Evolutionary conservation across 2,888 invertebrate genomes (phyloP), one percentile per base, ranked within the genome.

Genomic region (Amphipyra tragopoginis): DNA sequence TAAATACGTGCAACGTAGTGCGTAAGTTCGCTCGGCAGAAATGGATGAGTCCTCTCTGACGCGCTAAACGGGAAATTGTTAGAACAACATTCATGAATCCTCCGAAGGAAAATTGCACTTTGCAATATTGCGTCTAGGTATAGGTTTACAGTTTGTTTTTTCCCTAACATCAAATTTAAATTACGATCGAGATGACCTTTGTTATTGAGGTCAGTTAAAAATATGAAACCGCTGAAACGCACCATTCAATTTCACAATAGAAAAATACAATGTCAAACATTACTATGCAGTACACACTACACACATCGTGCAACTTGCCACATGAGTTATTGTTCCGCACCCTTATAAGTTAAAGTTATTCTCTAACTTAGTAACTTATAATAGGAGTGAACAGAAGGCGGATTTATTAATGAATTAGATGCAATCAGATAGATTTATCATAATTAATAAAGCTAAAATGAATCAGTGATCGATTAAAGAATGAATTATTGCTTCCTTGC

Each of bases 401-500:
- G 47, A 52, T 64, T 70, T 55, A 48, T 33, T 36, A 70, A 64
- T 40, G 11, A 64, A 48, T 38, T 33, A 40, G 44, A 55, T 52
- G 43, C 39, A 54, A 54, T 45, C 45, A 9, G 45, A 50, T 36
- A 44, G 36, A 39, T 2, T 39, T 38, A 11, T 26, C 10, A 38
- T 52, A 57, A 64, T 72, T 57, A 71, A 55, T 56, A 63, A 73
- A 63, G 48, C 29, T 44, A 45, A 65, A 64, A 74, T 62, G 55
- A 61, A 67, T 55, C 39, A 50, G 40, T 39, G 44, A 47, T 57
- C 51, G 62, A 66, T 70, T 69, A 60, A 45, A 49, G 59, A 64
- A 72, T 70, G 43, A 72, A 58, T 64, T 57, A 73, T 72, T 61
- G 60, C 68, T 72, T 79, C 79, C 79, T 70, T 50, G 52, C 55